Conservation (phyloP, 2,113 vertebrate genomes). For the Brachyistius frenatus region DNA sequence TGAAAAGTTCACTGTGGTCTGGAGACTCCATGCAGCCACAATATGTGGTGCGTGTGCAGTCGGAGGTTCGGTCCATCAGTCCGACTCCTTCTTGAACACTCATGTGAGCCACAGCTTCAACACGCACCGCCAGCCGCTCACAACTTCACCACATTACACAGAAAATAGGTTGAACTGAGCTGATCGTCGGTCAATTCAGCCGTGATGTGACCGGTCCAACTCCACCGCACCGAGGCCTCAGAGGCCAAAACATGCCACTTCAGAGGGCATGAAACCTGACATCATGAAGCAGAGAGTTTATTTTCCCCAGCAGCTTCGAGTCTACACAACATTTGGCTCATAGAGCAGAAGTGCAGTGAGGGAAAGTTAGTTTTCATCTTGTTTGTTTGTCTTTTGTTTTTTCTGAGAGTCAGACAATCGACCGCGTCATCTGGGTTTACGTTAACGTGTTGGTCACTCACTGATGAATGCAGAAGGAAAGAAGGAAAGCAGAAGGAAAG, state of each 20-base stretch:
- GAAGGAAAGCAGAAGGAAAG: no score
- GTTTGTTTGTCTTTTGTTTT: slow-evolving; percentile 54
- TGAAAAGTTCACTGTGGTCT: slow-evolving; percentile 76
- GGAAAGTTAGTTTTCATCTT: slow-evolving; percentile 41
- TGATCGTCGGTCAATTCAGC: slow-evolving; percentile 8
- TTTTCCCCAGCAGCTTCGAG: slow-evolving; percentile 35
- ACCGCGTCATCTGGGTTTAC: slow-evolving; percentile 53
- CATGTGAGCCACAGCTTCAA: slow-evolving; percentile 19
- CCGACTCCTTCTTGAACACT: slow-evolving; percentile 26
- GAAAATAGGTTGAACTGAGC: slow-evolving; percentile 20
- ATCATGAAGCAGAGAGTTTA: slow-evolving; percentile 41
- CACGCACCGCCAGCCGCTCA: not conserved
- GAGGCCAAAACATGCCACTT: slow-evolving; percentile 44
- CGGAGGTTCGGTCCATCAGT: slow-evolving; percentile 15
- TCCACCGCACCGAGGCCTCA: not conserved
- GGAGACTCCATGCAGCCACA: slow-evolving; percentile 42
- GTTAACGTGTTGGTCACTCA: slow-evolving; percentile 48
- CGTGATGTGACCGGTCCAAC: slow-evolving; percentile 21
- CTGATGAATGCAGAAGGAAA: not conserved
- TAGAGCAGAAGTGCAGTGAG: slow-evolving; percentile 16
- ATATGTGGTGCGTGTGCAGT: slow-evolving; percentile 7
- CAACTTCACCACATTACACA: not conserved
- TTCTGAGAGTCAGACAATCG: slow-evolving; percentile 31
- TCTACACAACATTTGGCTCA: slow-evolving; percentile 37
- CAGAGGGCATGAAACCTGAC: slow-evolving; percentile 51